Evolutionary conservation across 2,113 vertebrate genomes (phyloP).

Genomic region (Rhinolophus ferrumequinum): DNA sequence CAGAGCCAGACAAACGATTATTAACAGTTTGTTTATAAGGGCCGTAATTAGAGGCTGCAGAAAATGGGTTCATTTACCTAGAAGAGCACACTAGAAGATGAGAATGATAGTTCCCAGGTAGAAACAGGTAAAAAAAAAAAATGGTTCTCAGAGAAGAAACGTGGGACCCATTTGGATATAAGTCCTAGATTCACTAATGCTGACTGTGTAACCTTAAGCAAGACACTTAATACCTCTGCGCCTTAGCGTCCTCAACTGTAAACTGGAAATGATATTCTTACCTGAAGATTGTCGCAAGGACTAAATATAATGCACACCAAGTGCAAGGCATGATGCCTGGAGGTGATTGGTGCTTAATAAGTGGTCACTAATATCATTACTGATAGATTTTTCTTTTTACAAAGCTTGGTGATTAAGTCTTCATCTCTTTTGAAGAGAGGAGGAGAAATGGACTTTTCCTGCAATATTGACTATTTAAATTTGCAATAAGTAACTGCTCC

Average conservation of each 20-base stretch:
- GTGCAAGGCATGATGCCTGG: not conserved
- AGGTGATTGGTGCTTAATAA: not conserved
- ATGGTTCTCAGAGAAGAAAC: not conserved
- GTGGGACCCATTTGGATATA: not conserved
- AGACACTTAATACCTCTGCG: not conserved
- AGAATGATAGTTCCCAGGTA: not conserved
- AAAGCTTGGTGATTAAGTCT: not conserved
- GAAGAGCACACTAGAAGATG: not conserved
- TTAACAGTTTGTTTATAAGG: constrained; percentile 53
- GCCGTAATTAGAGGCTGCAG: constrained; percentile 14
- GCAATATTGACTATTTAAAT: not conserved
- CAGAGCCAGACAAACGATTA: constrained; percentile 51
- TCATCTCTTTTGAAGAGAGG: not conserved
- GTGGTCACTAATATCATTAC: not conserved
- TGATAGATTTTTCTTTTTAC: constrained; percentile 1
- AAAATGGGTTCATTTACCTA: constrained; percentile 39
- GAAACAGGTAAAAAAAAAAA: not conserved
- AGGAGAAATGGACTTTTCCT: not conserved
- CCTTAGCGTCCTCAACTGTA: not conserved
- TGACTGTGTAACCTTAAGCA: not conserved
- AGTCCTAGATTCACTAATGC: not conserved
- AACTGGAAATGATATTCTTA: not conserved
- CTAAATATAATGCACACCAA: not conserved
- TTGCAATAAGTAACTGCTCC: constrained; percentile 12
- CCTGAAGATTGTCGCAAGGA: not conserved